phyloP scores from a whole-genome alignment of 2,888 invertebrate genomes.

The Pardosa pseudoannulata region DNA sequence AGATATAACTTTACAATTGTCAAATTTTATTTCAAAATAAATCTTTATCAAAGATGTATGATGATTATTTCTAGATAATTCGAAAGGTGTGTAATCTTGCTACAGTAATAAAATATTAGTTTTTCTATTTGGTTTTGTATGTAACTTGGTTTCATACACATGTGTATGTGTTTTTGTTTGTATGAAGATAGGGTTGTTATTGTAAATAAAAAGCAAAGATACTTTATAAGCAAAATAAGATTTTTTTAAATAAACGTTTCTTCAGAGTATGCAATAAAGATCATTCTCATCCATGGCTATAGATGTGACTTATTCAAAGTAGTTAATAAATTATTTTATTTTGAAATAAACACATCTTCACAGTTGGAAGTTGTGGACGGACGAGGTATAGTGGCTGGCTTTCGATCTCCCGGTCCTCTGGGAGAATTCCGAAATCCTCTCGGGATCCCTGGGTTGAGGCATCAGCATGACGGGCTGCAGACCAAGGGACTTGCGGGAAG shows the following conservation, averaged over 20 bases:
- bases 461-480: constrained; percentile 90
- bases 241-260: constrained; percentile 54
- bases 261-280: constrained; percentile 63
- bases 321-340: too few species aligned
- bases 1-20: too few species aligned
- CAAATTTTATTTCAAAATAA: too few species aligned
- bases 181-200: constrained; percentile 47
- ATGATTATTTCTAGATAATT: too few species aligned
- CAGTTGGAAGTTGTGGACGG: constrained; percentile 85
- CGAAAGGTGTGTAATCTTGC: too few species aligned
- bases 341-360: too few species aligned
- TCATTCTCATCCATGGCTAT: constrained; percentile 23
- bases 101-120: too few species aligned
- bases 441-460: constrained; percentile 83
- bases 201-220: constrained; percentile 62
- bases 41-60: too few species aligned
- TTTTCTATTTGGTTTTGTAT: too few species aligned
- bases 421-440: constrained; percentile 75
- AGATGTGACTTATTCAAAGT: too few species aligned
- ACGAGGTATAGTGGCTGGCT: constrained; percentile 81
- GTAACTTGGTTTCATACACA: too few species aligned
- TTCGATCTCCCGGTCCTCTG: constrained; percentile 75
- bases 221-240: constrained; percentile 66
- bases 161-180: too few species aligned
- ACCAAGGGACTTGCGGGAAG: constrained; percentile 90